Evolutionary conservation across 1,140 invertebrate species (phyloP), one percentile per base, ranked within the genome.

Genomic region (Caenorhabditis briggsae): DNA sequence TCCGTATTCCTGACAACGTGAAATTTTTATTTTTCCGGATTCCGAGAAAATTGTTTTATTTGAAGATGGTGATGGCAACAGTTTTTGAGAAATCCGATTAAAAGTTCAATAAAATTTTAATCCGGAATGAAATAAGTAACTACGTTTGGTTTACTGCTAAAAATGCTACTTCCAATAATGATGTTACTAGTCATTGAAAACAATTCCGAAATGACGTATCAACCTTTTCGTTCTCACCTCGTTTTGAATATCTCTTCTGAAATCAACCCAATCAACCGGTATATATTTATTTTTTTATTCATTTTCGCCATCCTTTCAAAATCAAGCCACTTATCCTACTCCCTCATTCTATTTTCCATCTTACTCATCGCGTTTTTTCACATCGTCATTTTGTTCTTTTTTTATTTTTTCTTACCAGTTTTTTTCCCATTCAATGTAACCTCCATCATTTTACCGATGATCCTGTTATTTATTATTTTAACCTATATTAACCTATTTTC

Each of bases 211-310:
- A 70, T 70, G 64, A 70, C 64, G 64, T 43, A 43, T 25, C 14
- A 70, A 18, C 41, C 14, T 5, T 43, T 70, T 70, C 14, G 20
- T 64, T 64, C 59, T 9, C 23, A 64, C 33, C 18, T 25, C 25
- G 6, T 33, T 33, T 33, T 11, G 25, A 33, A 33, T 33, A 64
- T 18, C 8, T 33, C 33, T 64, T 70, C 41, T 46, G 8, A 70
- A 70, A 70, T 70, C 64, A 70, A 70, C 64, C 64, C 64, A 70
- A 70, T 70, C 64, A 70, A 64, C 20, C 59, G 33, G 64, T 70
- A 70, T 70, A 12, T 46, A 11, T 16, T 53, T 53, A 14, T 53
- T 53, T 53, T 14, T 16, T 46, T 70, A 6, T 46, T 70, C 25
- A n/a, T 46, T 43, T 33, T 33, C 33, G 33, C 18, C 18, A 46